phyloP scores from a whole-genome alignment of 2,113 vertebrate species.

The Narcine bancroftii region DNA sequence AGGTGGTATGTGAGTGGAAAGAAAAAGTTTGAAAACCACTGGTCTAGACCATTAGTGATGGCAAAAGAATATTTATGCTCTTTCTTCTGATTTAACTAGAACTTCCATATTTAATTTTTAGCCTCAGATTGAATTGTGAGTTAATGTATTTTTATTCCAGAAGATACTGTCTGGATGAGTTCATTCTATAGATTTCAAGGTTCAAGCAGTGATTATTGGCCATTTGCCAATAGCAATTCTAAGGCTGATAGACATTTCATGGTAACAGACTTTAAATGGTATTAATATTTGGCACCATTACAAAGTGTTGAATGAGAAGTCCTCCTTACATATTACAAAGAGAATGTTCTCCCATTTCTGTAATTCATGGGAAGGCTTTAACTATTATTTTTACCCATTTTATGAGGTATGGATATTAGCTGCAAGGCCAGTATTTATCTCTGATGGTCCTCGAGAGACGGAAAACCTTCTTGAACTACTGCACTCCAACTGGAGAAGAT shows the following conservation, averaged over 20 bases:
- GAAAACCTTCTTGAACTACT: not conserved
- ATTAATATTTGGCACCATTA: not conserved
- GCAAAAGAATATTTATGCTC: no score
- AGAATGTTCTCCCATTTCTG: not conserved
- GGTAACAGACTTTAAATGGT: not conserved
- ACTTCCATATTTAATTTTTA: not conserved
- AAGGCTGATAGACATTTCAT: not conserved
- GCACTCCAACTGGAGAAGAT: not conserved
- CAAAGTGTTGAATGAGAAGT: not conserved
- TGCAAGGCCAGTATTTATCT: not conserved
- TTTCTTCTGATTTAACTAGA: not conserved
- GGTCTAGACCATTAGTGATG: not conserved
- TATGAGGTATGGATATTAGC: not conserved
- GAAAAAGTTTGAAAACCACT: no score
- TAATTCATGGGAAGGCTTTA: not conserved
- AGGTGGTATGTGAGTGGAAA: no score
- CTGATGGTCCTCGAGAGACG: not conserved
- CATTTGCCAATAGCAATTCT: not conserved
- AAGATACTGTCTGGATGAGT: no score
- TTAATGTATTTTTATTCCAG: not conserved
- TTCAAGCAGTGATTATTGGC: not conserved
- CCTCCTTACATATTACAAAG: not conserved
- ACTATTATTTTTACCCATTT: not conserved
- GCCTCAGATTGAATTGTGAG: not conserved
- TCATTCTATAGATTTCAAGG: not conserved